Conservation (phyloP, 2,113 vertebrate species). For the Shinisaurus crocodilurus region DNA sequence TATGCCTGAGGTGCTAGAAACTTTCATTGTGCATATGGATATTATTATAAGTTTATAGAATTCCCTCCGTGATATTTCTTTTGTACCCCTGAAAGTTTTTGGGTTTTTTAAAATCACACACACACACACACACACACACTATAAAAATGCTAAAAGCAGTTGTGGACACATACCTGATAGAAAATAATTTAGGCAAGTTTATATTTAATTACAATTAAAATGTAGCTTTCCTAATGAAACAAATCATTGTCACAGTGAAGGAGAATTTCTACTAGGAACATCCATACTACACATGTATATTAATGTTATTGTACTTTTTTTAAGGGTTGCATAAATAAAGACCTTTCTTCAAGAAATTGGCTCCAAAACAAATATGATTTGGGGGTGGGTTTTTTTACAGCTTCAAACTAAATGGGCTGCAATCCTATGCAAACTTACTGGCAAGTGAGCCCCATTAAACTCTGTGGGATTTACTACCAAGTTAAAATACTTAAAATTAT, state of each 20-base stretch:
- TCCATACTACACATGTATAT: neutral
- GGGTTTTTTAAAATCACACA: too few relatives aligned
- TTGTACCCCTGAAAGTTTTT: constrained; percentile 40
- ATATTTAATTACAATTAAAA: neutral
- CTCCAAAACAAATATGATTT: neutral
- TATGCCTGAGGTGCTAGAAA: constrained; percentile 89
- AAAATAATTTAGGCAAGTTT: neutral
- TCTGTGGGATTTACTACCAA: neutral
- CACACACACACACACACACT: neutral
- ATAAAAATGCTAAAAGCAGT: neutral
- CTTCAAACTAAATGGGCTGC: neutral
- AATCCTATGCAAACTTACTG: neutral
- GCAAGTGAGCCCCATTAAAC: neutral
- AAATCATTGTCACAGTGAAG: neutral
- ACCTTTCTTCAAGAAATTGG: neutral
- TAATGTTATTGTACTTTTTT: neutral
- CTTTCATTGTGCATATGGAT: constrained; percentile 91
- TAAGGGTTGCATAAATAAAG: neutral
- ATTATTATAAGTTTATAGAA: constrained; percentile 78
- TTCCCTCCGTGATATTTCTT: constrained; percentile 64
- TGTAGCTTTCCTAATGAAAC: neutral
- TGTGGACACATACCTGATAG: neutral
- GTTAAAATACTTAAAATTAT: constrained; percentile 24
- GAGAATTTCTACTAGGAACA: neutral
- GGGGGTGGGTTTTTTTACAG: neutral